Base-by-base conservation (phyloP, 2,888 invertebrate genomes). In the Palloptera scutellata region DNA sequence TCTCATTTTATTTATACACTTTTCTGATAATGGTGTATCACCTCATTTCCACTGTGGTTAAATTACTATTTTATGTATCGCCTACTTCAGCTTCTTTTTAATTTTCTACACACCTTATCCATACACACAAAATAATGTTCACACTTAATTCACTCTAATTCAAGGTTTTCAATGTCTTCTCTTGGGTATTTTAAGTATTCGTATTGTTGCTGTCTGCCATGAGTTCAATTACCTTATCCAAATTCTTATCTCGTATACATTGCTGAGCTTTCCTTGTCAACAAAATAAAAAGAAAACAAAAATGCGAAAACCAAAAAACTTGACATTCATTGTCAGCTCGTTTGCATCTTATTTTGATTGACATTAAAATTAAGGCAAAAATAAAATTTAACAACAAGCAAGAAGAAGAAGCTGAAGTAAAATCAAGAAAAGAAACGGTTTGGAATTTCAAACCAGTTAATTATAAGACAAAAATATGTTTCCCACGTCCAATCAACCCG, bases 371-470 rank as follows among this genome's bases (percentile, higher is more conserved):
- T 62, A 54, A 62, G 62, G 63, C 65, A 66, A 69, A 2, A 30
- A 54, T 58, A 58, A 17, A 8, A 57, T 30, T 30, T 9, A 57
- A 45, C 12, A 60, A 40, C 51, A 63, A 66, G 54, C 42, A 20
- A 19, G 11, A 15, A 48, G 45, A n/a, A 69, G 55, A 2, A 64
- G 54, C 58, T 45, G 51, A 57, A 48, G 57, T 20, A 57, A 57
- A 20, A 20, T 30, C 41, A 17, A n/a, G 41, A 3, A 19, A 42
- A 12, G 3, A 48, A 61, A 66, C 19, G 48, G 66, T 71, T 59
- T 69, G 66, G 60, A 67, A 62, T 71, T 71, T 69, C 60, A 67
- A 52, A 51, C 59, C 61, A 62, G 62, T 61, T 67, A 71, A 71
- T 63, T 54, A 30, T 63, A 42, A 11, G 19, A 45, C 55, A 13